Evolutionary conservation across 2,113 vertebrate genomes (phyloP).

Genomic region (pig (Sus scrofa)): T2T-Sscrofa CM000817.6:165885001-165885500

Average conservation of each 20-base stretch:
- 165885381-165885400: background rate
- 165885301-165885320: slow-evolving; percentile 56
- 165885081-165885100: slow-evolving; percentile 69
- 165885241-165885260: slow-evolving; percentile 46
- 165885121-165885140: too few species aligned
- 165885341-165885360: slow-evolving; percentile 9
- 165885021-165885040: slow-evolving; percentile 42
- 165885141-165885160: background rate
- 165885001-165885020: slow-evolving; percentile 66
- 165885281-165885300: slow-evolving; percentile 4
- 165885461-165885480: background rate
- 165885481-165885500: slow-evolving; percentile 36
- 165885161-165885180: slow-evolving; percentile 61
- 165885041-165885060: slow-evolving; percentile 51
- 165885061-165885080: slow-evolving; percentile 62
- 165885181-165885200: slow-evolving; percentile 64
- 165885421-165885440: slow-evolving; percentile 42
- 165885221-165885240: background rate
- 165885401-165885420: slow-evolving; percentile 34
- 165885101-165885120: slow-evolving; percentile 22
- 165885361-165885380: slow-evolving; percentile 16
- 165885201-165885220: slow-evolving; percentile 29
- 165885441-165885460: slow-evolving; percentile 20
- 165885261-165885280: slow-evolving; percentile 38
- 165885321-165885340: background rate